These are phyloP conservation scores for Myrmecophaga tridactyla DNA, from an alignment of 2,113 vertebrate species.

Conservation along the genomic window DNA sequence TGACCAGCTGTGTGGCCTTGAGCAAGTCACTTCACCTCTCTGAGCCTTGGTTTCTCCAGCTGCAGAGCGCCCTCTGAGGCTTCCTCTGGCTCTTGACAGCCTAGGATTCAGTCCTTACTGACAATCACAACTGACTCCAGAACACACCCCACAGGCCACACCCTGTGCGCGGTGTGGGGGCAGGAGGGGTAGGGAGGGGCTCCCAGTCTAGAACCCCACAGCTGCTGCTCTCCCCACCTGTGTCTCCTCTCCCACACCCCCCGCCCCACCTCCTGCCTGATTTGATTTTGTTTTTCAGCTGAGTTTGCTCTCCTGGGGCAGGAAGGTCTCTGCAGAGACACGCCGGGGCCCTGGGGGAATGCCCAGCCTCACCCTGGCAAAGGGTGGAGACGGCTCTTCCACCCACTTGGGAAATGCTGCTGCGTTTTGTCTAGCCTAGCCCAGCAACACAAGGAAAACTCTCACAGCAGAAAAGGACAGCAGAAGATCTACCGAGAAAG, in stretches of 20 bases:
- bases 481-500: neutral
- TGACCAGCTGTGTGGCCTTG: neutral
- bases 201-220: neutral
- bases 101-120: neutral
- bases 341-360: conserved; percentile 80
- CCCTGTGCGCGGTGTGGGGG: neutral
- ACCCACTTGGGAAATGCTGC: conserved; percentile 74
- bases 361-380: conserved; percentile 78
- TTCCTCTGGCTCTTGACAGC: neutral
- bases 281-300: conserved; percentile 72
- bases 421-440: conserved; percentile 52
- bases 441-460: conserved; percentile 60
- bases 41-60: neutral
- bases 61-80: neutral
- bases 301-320: conserved; percentile 60
- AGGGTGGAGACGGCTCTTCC: conserved; percentile 76
- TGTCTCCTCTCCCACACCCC: neutral
- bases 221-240: neutral
- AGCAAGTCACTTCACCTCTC: neutral
- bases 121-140: neutral
- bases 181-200: neutral
- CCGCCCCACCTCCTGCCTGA: neutral
- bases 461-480: conserved; percentile 62
- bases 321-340: conserved; percentile 79
- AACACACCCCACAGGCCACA: neutral